These are phyloP conservation scores for Chaenogobius annularis DNA, from an alignment of 2,113 vertebrate species.

Conservation along the genomic window DNA sequence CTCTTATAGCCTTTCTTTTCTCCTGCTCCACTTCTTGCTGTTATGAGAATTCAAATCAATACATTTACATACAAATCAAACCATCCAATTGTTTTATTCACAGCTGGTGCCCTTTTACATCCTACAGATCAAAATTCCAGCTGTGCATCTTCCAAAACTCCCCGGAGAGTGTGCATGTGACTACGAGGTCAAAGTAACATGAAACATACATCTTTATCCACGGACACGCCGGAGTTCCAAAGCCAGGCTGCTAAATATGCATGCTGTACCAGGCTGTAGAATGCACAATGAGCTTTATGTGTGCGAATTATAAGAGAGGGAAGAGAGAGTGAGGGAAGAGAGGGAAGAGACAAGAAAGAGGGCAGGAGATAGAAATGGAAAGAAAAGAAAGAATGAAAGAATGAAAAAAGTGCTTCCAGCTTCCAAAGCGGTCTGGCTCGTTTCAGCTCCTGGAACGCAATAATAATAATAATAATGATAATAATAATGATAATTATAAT, in stretches of 20 bases:
- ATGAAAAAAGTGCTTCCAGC: no score
- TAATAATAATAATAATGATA: no score
- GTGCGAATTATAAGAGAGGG: not conserved
- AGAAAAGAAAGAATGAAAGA: not conserved
- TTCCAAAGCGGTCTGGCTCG: no score
- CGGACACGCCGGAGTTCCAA: not conserved
- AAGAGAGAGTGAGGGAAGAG: not conserved
- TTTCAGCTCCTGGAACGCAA: no score
- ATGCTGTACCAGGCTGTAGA: constrained; percentile 1
- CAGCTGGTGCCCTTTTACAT: constrained; percentile 22
- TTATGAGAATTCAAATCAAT: no score
- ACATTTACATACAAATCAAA: constrained; percentile 11
- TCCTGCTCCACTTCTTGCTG: no score
- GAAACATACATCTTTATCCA: constrained; percentile 28
- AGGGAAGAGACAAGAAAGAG: no score
- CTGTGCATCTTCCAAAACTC: constrained; percentile 29
- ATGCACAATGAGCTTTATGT: constrained; percentile 4
- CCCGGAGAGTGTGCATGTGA: constrained; percentile 37
- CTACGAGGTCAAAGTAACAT: constrained; percentile 27
- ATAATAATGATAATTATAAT: no score
- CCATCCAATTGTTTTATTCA: constrained; percentile 37
- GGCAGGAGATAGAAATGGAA: no score
- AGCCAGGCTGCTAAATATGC: not conserved
- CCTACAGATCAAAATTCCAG: constrained; percentile 22
- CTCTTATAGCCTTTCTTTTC: no score